Evolutionary conservation across 1,140 invertebrate genomes (phyloP), one percentile per base, ranked within the genome.

Genomic region (Galleria mellonella): DNA sequence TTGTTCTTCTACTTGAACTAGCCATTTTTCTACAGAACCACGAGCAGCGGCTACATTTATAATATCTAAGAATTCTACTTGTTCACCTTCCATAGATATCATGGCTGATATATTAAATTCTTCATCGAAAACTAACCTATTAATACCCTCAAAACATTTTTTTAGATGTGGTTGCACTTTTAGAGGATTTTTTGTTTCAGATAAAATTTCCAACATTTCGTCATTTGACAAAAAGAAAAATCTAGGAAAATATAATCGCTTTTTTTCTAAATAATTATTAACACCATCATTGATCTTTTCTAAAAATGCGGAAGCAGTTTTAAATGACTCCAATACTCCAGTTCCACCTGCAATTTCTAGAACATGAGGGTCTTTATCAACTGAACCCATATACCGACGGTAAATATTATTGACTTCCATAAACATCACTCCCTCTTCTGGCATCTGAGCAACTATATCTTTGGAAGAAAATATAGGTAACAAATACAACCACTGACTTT

Each of bases 201-300:
- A 97, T 32, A 98, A 84, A 65, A 98, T 98, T 83, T 98, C 96
- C 13, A 98, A 87, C 90, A 98, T 94, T 87, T 98, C 97, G 64
- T 98, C 96, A 70, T 98, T 98, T 5, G 96, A 98, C 29, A 98
- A 86, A 68, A 98, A 98, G 86, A 97, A 98, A 72, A 98, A 97
- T 70, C 96, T 88, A 1, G 96, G 93, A 73, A 98, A 98, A 71
- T 90, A 97, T 1, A 97, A 83, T 44, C 97, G 89, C 78, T 98
- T 98, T 71, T 94, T 96, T 78, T 98, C 96, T 35, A 98, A 87
- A 81, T 98, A 98, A 55, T 93, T 91, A 64, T 95, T 93, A 9
- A 98, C 92, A 10, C 96, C 96, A 43, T 93, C 93, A 50, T 96
- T 93, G 13, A 96, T 92, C 77, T 90, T 90, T 49, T 96, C 96